Evolutionary conservation across 2,888 invertebrate genomes (phyloP), one percentile per base, ranked within the genome.

Genomic region (Arctia plantaginis): DNA sequence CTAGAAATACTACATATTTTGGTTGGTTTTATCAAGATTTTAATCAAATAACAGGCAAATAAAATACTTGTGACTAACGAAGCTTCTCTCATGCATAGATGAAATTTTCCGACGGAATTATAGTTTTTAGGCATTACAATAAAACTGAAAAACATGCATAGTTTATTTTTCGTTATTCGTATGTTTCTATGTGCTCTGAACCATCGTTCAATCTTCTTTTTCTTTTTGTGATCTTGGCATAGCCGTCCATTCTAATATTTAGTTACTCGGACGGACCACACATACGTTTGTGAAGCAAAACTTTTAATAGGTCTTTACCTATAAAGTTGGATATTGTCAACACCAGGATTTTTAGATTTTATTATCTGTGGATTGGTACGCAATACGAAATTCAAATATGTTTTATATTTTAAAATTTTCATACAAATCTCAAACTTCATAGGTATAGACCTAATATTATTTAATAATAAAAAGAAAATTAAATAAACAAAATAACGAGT

Each of bases 81-180:
- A 71, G 85, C 82, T 87, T 87, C 88, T 85, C 79, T 83, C 89
- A 90, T 89, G 89, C 86, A 89, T 90, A 85, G 86, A 59, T 76
- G 64, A 75, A 88, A 93, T 92, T 89, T 84, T 89, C 90, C 92
- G 92, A 92, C 93, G 82, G 81, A 88, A 87, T 86, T 85, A 89
- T 90, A 90, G 86, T 82, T 82, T 81, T 74, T 59, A 79, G 78
- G 81, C 79, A 84, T 83, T 67, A 65, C 73, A 90, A 90, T 82
- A 90, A 89, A 89, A 90, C 85, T 76, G 71, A 85, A 85, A 87
- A 69, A 65, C 47, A 62, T n/a, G 15, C 67, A 69, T 41, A 62
- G 72, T 69, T 69, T 41, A n/a, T n/a, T n/a, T n/a, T n/a, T n/a
- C n/a, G n/a, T n/a, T n/a, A n/a, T n/a, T n/a, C n/a, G 12, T 47